Base-by-base conservation (phyloP, 2,888 invertebrate genomes). In the Podotricha telesiphe region DNA sequence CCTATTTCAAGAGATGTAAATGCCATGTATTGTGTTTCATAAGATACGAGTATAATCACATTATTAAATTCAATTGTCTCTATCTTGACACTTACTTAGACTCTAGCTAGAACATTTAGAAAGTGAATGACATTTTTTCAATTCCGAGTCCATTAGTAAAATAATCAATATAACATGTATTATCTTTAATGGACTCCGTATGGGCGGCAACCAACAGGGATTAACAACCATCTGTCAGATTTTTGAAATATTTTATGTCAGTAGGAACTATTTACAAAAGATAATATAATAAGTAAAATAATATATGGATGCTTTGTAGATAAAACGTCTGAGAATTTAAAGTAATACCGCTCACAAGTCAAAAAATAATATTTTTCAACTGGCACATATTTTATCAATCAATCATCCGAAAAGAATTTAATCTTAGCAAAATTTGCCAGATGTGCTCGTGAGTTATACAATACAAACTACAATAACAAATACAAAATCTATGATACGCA, bases 41-140 rank as follows among this genome's bases (percentile, higher is more conserved):
- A n/a, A n/a, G n/a, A n/a, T n/a, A n/a, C n/a, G n/a, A n/a, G n/a
- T n/a, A n/a, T n/a, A n/a, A n/a, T n/a, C n/a, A n/a, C n/a, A n/a
- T n/a, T n/a, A n/a, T n/a, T n/a, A n/a, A 40, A 58, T 58, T 64
- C n/a, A 53, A 28, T 56, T 73, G 71, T 71, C 71, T 74, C 81
- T 82, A 86, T 87, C 82, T 81, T 82, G 82, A 84, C 80, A 74
- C 80, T 77, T 73, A 74, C 65, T 74, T 76, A 74, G 76, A 77
- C 76, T 81, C 83, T 82, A 82, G 80, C 84, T 83, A 80, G 78
- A 74, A 71, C 72, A 68, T 65, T 62, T 45, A 51, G 45, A 67
- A 58, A 37, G 50, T 15, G 55, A 75, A 65, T 74, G 73, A 74
- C n/a, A 74, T 75, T 58, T 70, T 71, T 40, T 47, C 74, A 75